Base-by-base conservation (phyloP, 2,888 invertebrate genomes). In the Timema podura region DNA sequence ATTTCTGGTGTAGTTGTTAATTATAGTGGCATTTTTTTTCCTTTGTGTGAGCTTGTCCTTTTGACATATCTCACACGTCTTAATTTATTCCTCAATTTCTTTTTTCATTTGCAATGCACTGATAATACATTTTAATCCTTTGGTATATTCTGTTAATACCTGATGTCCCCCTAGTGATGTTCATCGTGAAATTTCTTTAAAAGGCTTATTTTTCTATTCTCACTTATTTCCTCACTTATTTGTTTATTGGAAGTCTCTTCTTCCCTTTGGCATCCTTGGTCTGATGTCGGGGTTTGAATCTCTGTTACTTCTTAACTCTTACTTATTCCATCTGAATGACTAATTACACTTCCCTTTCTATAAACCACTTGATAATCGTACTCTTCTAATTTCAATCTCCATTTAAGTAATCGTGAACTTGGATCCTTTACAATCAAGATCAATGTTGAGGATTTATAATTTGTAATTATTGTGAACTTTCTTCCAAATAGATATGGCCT, bases 401-500 rank as follows among this genome's bases (percentile, higher is more conserved):
- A 59, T 5, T 44, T 54, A 6, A 64, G 44, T 48, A 73, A n/a
- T 16, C 67, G 15, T 5, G 67, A 67, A 15, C 47, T 69, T 8
- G 48, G 65, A 6, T 70, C 65, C 54, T 70, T 71, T 6, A 65
- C 54, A 11, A 30, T 65, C 15, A 66, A 9, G 6, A 70, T 48
- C 68, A 70, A 72, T 8, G 11, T 48, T 8, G 67, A 47, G 1
- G 59, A 48, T 13, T 30, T 45, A 67, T 71, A 70, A 49, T 74
- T 71, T 6, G 70, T 73, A 2, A 73, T 48, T 6, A 74, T 65
- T 2, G 46, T 16, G 45, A 74, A 73, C 10, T 65, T 69, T 30
- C 69, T 64, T n/a, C 73, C 73, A 8, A 69, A 69, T 13, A 72
- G 45, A 48, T 74, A 72, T 8, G 64, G 68, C 9, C 69, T 49